These are phyloP conservation scores for Manis javanica DNA, from an alignment of 2,797 vertebrate genomes.

Conservation along the genomic window DNA sequence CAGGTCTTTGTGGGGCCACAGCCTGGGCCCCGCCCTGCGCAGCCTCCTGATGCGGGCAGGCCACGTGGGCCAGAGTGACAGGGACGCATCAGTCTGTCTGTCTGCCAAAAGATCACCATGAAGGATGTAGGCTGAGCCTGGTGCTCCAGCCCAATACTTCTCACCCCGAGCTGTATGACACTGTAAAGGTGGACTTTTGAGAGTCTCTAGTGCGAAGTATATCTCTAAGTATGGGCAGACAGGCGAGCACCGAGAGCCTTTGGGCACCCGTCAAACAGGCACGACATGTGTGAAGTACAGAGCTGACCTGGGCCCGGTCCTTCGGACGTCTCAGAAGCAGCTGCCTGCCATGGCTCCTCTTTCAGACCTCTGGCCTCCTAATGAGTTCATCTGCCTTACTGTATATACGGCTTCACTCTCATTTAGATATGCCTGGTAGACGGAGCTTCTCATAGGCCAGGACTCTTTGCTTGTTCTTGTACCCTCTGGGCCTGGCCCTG, in stretches of 20 bases:
- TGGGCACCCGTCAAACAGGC: background rate
- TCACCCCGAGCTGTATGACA: fast-evolving
- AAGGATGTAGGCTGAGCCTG: background rate
- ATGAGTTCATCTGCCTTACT: background rate
- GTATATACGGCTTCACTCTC: background rate
- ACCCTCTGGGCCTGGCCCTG: background rate
- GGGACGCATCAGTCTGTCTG: background rate
- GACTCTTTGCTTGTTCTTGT: background rate
- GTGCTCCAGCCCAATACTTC: background rate
- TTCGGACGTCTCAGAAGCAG: no score
- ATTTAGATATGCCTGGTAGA: background rate
- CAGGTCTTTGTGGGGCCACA: background rate
- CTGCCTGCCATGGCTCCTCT: background rate
- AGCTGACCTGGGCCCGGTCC: background rate
- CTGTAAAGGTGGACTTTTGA: background rate
- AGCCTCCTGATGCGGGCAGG: background rate
- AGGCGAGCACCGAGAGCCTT: background rate
- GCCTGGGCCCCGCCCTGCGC: background rate
- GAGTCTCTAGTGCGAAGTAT: background rate
- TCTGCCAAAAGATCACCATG: background rate
- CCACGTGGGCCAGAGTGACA: background rate
- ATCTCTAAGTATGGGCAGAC: background rate
- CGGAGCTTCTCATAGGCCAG: background rate
- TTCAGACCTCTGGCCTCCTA: background rate
- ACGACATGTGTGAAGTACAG: background rate